Evolutionary conservation across 2,888 invertebrate genomes (phyloP), one percentile per base, ranked within the genome.

Genomic region (Ptycholaimellus sp.): DNA sequence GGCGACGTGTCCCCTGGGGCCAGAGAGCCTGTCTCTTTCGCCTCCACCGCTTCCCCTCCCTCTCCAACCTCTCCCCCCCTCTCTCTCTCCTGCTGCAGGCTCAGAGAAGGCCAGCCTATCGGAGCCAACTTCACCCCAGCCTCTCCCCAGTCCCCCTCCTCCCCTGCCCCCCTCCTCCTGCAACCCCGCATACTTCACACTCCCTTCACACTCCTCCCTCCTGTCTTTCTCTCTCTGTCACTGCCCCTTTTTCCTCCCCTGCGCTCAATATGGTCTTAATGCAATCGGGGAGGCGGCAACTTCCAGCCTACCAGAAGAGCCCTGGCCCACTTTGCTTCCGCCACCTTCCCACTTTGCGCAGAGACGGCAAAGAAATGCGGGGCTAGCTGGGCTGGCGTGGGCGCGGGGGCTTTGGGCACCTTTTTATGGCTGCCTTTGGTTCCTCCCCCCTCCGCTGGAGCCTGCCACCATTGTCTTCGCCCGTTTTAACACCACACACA

Each of bases 171-270:
- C 30, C 30, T 31, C 36, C 39, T 31, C 29, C 36, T 29, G 30
- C 21, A 30, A 30, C 29, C 16, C 38, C 19, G 22, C 32, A 29
- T 32, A 33, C 16, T 11, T n/a, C 29, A 35, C 42, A 23, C 21
- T 22, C 20, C 21, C 11, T 30, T 32, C 25, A 28, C 33, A 23
- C 18, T 32, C 25, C 42, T 39, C 44, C 37, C 30, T 30, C 40
- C 40, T 36, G 43, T 44, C 50, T 40, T 46, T 42, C 33, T 34
- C 38, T 38, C 44, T 48, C 39, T 41, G 44, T 40, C 43, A 41
- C 45, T 45, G 47, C 49, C 49, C 46, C 49, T 48, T 51, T 52
- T 51, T 42, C 49, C 51, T 51, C 51, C 49, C 52, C 54, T 56
- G 52, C 52, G 52, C 53, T 52, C 46, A 40, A 33, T 28, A 19